Evolutionary conservation across 2,888 invertebrate species (phyloP).

Genomic region (Boloria selene): DNA sequence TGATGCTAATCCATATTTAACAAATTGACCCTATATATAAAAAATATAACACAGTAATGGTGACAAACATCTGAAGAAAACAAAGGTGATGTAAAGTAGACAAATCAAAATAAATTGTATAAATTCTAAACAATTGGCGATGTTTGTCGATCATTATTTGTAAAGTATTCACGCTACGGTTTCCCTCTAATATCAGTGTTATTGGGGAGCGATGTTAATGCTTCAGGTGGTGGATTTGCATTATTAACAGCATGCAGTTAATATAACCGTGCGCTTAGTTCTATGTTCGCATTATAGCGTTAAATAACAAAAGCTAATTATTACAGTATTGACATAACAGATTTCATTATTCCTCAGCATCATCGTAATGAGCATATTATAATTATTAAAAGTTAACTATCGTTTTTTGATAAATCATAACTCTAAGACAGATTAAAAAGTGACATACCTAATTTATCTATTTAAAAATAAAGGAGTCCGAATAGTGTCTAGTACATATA

Average conservation of each 20-base stretch:
- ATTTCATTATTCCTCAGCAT: too few species aligned
- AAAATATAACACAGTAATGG: too few species aligned
- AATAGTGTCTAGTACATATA: conserved; percentile 20
- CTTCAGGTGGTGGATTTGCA: conserved; percentile 33
- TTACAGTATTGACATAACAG: too few species aligned
- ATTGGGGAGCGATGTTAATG: conserved; percentile 25
- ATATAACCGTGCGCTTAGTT: conserved; percentile 13
- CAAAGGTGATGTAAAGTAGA: too few species aligned
- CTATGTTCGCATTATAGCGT: background rate
- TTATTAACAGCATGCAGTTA: conserved; percentile 34
- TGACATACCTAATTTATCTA: background rate
- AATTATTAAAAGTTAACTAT: too few species aligned
- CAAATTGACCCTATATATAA: background rate
- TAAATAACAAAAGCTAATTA: too few species aligned
- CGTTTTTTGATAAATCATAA: background rate
- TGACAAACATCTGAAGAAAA: background rate
- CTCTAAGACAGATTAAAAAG: background rate
- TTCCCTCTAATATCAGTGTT: conserved; percentile 26
- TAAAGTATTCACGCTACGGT: conserved; percentile 38
- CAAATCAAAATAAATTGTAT: too few species aligned
- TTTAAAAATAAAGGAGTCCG: background rate
- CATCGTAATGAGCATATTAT: too few species aligned
- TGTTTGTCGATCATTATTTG: background rate
- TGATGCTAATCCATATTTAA: conserved; percentile 44
- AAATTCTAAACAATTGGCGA: too few species aligned